Evolutionary conservation across 2,797 vertebrate genomes (phyloP).

Genomic region (Crax fasciolata): DNA sequence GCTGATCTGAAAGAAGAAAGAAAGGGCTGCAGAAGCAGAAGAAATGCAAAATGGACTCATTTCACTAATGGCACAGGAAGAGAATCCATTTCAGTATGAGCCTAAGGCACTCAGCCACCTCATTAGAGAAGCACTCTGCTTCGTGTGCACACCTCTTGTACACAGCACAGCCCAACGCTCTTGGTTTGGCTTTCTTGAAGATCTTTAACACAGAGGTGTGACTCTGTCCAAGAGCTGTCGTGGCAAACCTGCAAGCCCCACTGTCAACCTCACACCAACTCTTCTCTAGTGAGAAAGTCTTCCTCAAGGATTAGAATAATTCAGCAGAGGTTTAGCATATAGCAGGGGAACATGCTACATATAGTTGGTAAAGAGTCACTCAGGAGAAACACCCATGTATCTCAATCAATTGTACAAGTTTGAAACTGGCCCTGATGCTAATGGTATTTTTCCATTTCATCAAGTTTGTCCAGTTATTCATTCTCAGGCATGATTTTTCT

Average conservation of each 20-base stretch:
- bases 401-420: background rate
- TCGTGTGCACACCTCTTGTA: accelerated
- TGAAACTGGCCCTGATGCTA: background rate
- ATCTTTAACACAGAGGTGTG: background rate
- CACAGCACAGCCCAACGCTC: background rate
- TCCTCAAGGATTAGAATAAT: background rate
- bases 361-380: background rate
- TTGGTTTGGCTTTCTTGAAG: accelerated
- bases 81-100: background rate
- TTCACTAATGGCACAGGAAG: background rate
- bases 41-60: accelerated
- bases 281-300: background rate
- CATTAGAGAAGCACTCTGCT: background rate
- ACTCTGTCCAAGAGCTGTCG: background rate
- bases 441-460: background rate
- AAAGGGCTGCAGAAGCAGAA: background rate
- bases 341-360: background rate
- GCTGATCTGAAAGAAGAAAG: constrained; percentile 82
- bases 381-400: background rate
- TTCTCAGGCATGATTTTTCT: background rate
- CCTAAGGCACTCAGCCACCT: background rate
- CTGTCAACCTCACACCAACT: accelerated
- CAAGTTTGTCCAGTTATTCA: background rate
- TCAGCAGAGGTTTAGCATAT: background rate
- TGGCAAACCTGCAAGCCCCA: background rate